A percentile compares a stretch with the other conserved stretches of the same genome.
phyloP scores from a whole-genome alignment of 2,888 invertebrate genomes.

The Aspidiotus destructor region DNA sequence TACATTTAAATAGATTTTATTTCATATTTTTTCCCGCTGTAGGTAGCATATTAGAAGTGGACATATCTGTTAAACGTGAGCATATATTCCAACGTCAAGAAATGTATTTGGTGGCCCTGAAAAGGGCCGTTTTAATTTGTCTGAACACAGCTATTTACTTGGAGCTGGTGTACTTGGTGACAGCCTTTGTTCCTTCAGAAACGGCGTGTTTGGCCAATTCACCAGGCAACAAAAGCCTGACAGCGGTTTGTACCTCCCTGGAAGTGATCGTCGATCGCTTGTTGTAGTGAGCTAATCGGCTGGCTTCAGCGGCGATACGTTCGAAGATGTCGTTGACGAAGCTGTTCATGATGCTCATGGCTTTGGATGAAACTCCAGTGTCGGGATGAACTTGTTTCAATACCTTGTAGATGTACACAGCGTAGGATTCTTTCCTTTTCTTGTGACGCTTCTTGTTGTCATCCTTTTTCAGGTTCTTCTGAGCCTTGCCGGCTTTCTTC shows the following conservation, averaged over 20 bases:
- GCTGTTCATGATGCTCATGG: slow-evolving; percentile 64
- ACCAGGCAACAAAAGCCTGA: slow-evolving; percentile 57
- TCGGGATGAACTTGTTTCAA: slow-evolving; percentile 53
- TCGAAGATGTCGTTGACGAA: slow-evolving; percentile 67
- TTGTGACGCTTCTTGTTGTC: slow-evolving; percentile 51
- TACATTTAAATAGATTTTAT: too few species aligned
- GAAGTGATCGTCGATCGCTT: slow-evolving; percentile 55
- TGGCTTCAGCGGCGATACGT: slow-evolving; percentile 57
- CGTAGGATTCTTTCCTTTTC: slow-evolving; percentile 51
- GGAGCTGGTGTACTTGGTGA: slow-evolving; percentile 48
- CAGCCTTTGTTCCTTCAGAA: slow-evolving; percentile 57
- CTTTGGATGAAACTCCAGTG: slow-evolving; percentile 57
- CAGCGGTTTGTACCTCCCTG: slow-evolving; percentile 59
- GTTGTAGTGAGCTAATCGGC: slow-evolving; percentile 52
- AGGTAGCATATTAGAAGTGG: too few species aligned
- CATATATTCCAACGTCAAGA: neutral
- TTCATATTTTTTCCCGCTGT: too few species aligned
- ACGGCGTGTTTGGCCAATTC: slow-evolving; percentile 64
- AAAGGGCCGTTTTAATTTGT: slow-evolving; percentile 33
- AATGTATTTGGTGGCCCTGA: slow-evolving; percentile 32
- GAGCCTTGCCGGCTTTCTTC: slow-evolving; percentile 28
- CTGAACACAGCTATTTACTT: slow-evolving; percentile 39
- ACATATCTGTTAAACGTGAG: too few species aligned
- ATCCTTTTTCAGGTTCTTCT: slow-evolving; percentile 48
- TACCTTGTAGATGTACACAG: slow-evolving; percentile 52